Evolutionary conservation across 2,888 invertebrate species (phyloP).

Genomic region (Drosophila glabriapex): DNA sequence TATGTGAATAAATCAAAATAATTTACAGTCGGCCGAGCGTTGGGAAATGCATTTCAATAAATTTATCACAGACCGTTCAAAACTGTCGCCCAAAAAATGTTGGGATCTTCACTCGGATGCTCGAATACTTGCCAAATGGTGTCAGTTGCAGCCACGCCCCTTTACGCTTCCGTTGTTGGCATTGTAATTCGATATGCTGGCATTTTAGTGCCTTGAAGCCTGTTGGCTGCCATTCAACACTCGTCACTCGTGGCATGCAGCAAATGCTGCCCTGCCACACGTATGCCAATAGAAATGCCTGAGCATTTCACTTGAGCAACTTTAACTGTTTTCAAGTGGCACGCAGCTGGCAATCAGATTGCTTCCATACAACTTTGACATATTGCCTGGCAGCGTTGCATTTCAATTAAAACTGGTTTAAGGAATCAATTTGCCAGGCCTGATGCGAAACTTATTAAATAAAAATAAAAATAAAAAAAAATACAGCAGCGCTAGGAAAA

Average conservation of each 20-base stretch:
- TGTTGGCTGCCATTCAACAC: conserved; percentile 68
- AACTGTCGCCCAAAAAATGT: conserved; percentile 31
- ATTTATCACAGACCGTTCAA: conserved; percentile 26
- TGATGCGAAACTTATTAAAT: conserved; percentile 60
- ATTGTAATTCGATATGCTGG: conserved; percentile 64
- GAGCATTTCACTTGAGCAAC: conserved; percentile 67
- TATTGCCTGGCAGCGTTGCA: conserved; percentile 56
- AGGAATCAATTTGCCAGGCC: conserved; percentile 70
- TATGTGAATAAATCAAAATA: conserved; percentile 66
- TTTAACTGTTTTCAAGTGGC: conserved; percentile 65
- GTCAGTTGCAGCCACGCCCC: conserved; percentile 46
- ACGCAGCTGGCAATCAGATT: conserved; percentile 39
- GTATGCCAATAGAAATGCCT: conserved; percentile 69
- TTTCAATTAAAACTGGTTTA: conserved; percentile 78
- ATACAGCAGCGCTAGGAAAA: conserved; percentile 40
- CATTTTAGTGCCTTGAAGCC: conserved; percentile 14
- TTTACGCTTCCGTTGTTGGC: conserved; percentile 21
- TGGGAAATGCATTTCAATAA: conserved; percentile 51
- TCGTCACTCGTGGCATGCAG: conserved; percentile 46
- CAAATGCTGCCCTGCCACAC: conserved; percentile 25
- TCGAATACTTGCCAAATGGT: conserved; percentile 50
- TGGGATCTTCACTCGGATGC: conserved; percentile 25
- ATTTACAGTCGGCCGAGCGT: conserved; percentile 48
- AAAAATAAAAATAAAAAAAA: conserved; percentile 10
- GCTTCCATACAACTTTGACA: conserved; percentile 59